phyloP scores from a whole-genome alignment of 2,797 vertebrate species.

The Bradypodion ventrale region DNA sequence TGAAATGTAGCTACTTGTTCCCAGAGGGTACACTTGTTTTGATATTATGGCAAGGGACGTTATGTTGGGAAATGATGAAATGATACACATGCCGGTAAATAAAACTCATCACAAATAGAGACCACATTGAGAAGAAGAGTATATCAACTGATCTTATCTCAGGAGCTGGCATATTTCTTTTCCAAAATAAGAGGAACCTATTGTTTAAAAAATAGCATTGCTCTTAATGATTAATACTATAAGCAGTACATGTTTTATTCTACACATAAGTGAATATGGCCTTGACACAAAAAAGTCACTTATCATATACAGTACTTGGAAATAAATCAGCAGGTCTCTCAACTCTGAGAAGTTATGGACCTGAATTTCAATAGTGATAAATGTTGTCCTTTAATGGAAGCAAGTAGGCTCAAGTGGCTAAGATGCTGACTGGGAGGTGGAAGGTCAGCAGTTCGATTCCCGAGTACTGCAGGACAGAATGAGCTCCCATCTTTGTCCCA shows the following conservation, averaged over 20 bases:
- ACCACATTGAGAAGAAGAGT: slow-evolving; percentile 17
- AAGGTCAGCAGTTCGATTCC: no score
- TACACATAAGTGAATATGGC: slow-evolving; percentile 11
- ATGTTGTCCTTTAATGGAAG: slow-evolving; percentile 22
- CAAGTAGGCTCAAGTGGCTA: no score
- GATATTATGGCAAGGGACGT: slow-evolving; percentile 45
- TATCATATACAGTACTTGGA: slow-evolving; percentile 20
- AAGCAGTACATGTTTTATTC: neutral
- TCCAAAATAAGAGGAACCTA: neutral
- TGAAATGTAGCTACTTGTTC: slow-evolving; percentile 68
- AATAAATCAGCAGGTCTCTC: slow-evolving; percentile 18
- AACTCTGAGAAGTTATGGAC: slow-evolving; percentile 5
- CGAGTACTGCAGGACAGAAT: no score
- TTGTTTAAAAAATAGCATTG: slow-evolving; percentile 16
- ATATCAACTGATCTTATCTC: slow-evolving; percentile 13
- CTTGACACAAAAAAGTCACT: slow-evolving; percentile 37
- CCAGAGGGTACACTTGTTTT: slow-evolving; percentile 73
- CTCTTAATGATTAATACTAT: slow-evolving; percentile 4
- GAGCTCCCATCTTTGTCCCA: no score
- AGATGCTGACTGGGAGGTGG: no score
- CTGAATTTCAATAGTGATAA: slow-evolving; percentile 34
- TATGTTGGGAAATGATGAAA: slow-evolving; percentile 39
- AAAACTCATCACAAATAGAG: slow-evolving; percentile 46
- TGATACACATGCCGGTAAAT: slow-evolving; percentile 25
- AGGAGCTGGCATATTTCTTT: slow-evolving; percentile 3